A percentile compares a stretch with the other conserved stretches of the same genome.
These are phyloP conservation scores for Amphimallon solstitiale DNA, from an alignment of 2,888 invertebrate species.

Conservation along the genomic window DNA sequence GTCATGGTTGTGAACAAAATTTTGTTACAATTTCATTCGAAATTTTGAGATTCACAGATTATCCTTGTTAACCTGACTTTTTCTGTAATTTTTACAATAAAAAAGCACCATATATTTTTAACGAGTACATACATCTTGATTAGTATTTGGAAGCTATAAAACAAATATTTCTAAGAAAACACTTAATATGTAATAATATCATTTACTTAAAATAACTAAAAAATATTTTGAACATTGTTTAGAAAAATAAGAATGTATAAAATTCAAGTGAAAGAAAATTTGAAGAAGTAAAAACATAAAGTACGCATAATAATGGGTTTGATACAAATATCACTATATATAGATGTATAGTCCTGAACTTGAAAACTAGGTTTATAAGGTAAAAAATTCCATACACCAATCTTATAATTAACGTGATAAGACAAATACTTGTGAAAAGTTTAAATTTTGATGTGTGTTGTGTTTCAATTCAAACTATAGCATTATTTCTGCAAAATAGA, in stretches of 20 bases:
- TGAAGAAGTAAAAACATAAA: constrained; percentile 13
- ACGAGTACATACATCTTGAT: constrained; percentile 26
- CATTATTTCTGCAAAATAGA: constrained; percentile 1
- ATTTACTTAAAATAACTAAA: constrained; percentile 33
- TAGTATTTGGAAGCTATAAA: constrained; percentile 19
- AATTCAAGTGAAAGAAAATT: constrained; percentile 14
- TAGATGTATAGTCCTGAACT: neutral
- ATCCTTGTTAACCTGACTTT: neutral
- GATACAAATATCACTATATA: constrained; percentile 27
- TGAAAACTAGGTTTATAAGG: constrained; percentile 39
- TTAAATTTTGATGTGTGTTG: constrained; percentile 7
- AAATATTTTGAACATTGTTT: constrained; percentile 12
- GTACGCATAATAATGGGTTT: constrained; percentile 34
- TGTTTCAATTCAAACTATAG: neutral
- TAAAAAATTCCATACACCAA: constrained; percentile 54
- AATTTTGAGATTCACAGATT: constrained; percentile 15
- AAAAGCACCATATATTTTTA: constrained; percentile 47
- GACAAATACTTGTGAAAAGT: constrained; percentile 4
- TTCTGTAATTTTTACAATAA: constrained; percentile 33
- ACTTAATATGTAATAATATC: constrained; percentile 34
- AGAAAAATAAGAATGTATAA: constrained; percentile 4
- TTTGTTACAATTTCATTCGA: constrained; percentile 23
- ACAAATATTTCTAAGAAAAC: constrained; percentile 25
- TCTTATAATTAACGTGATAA: constrained; percentile 44
- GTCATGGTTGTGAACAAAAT: constrained; percentile 39